Base-by-base conservation (phyloP, 2,888 invertebrate species). In the Carpatolechia fugitivella region DNA sequence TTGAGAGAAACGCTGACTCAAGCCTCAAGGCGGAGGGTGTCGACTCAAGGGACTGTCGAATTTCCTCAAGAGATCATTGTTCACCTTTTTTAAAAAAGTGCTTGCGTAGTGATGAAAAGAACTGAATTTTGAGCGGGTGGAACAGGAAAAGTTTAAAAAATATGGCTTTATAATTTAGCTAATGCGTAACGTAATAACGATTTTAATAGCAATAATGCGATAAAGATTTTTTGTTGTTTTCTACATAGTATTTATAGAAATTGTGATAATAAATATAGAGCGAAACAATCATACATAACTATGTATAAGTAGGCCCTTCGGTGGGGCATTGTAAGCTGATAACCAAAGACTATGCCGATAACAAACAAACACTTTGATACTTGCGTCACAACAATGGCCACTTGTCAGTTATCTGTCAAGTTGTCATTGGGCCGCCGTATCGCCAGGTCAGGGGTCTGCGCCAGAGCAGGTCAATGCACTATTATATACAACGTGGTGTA, bases 361-460 rank as follows among this genome's bases (percentile, higher is more conserved):
- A n/a, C 33, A n/a, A n/a, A n/a, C n/a, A n/a, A n/a, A n/a, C n/a
- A n/a, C n/a, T n/a, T n/a, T n/a, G n/a, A n/a, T 33, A 33, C 33
- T n/a, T 44, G 47, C 47, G 53, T 44, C 46, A 53, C 46, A 46
- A 20, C 18, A 51, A 16, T 46, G 11, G 40, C 35, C 13, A 14
- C 52, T 52, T 57, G 54, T 60, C 60, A 59, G 57, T 66, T 72
- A 76, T 72, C 72, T 41, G 59, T 29, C 44, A 59, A 6, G 35
- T 50, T 62, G 65, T 74, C 72, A 80, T 71, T 80, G 69, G 79
- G 75, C 62, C 78, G 69, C 57, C 70, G 69, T 76, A 73, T 65
- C 62, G n/a, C 52, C 54, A 62, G 74, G 73, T 74, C 77, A 64
- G 57, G 70, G 78, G 71, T 70, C 74, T 61, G 63, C 68, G 68